Evolutionary conservation across 2,113 vertebrate genomes (phyloP), one percentile per base, ranked within the genome.

Genomic region (Raja brachyura): DNA sequence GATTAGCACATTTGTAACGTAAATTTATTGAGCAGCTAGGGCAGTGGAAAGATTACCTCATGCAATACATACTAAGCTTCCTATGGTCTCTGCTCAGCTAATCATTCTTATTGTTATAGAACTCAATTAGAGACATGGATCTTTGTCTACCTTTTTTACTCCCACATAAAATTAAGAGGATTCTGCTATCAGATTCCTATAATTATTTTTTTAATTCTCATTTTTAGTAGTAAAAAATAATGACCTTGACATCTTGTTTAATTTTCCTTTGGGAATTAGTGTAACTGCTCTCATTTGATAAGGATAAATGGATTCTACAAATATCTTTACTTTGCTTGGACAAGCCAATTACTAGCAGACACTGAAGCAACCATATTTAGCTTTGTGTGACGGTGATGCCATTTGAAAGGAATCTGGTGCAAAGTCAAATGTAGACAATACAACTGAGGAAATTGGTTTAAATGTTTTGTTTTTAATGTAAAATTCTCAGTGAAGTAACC

Each of bases 301-400:
- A 74, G 90, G 90, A 92, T 73, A 92, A 92, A 92, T 92, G 90
- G 90, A 92, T 18, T 28, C 66, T 73, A 73, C 66, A 73, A 92
- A 92, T 92, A 70, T 25, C 33, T 92, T 92, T 25, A 73, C 39
- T 92, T 92, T 92, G 90, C 66, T 92, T 92, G 33, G 68, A 73
- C 73, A 92, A 92, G 90, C 90, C 73, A 92, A 73, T 48, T 92
- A 74, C 59, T 73, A 33, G 39, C 39, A 25, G 61, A 90, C 8
- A 68, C 31, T 70, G 61, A 66, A 4, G 31, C 66, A 70, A 39
- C 56, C 31, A 90, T n/a, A 90, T 90, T 74, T 73, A 31, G 33
- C 86, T 54, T 25, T 10, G n/a, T n/a, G 39, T 73, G 66, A 31
- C 66, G 48, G 63, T 73, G 18, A 70, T 73, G 25, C 54, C 20